phyloP scores from a whole-genome alignment of 1,140 invertebrate species.

The Drosophila littoralis region DNA sequence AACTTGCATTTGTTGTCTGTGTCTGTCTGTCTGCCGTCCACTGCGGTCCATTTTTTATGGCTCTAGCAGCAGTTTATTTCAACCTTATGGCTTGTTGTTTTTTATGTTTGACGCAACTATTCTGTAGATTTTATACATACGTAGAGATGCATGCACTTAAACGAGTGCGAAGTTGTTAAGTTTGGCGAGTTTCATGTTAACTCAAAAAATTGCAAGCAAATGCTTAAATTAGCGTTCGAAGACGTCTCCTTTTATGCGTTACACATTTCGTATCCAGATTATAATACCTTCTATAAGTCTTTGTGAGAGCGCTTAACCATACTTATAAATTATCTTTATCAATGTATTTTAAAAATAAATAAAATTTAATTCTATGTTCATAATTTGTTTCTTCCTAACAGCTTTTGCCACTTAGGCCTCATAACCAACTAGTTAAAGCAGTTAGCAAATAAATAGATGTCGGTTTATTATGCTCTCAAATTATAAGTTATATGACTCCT shows the following conservation, averaged over 20 bases:
- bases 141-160: background rate
- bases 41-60: constrained; percentile 42
- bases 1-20: constrained; percentile 59
- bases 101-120: constrained; percentile 16
- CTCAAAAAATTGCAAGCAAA: too few species aligned
- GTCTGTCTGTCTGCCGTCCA: constrained; percentile 7
- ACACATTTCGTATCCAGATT: too few species aligned
- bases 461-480: constrained; percentile 1
- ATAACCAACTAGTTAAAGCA: background rate
- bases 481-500: constrained; percentile 17
- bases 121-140: background rate
- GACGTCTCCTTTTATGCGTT: too few species aligned
- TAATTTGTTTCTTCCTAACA: background rate
- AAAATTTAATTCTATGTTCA: too few species aligned
- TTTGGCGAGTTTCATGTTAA: too few species aligned
- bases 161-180: too few species aligned
- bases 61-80: constrained; percentile 45
- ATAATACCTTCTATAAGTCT: too few species aligned
- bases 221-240: too few species aligned
- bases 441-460: background rate
- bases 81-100: constrained; percentile 37
- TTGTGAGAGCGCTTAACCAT: too few species aligned
- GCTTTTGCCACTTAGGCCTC: too few species aligned
- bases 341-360: too few species aligned
- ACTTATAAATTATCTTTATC: too few species aligned